These are phyloP conservation scores for Cylindroiulus punctatus DNA, from an alignment of 2,888 invertebrate genomes.

Conservation along the genomic window DNA sequence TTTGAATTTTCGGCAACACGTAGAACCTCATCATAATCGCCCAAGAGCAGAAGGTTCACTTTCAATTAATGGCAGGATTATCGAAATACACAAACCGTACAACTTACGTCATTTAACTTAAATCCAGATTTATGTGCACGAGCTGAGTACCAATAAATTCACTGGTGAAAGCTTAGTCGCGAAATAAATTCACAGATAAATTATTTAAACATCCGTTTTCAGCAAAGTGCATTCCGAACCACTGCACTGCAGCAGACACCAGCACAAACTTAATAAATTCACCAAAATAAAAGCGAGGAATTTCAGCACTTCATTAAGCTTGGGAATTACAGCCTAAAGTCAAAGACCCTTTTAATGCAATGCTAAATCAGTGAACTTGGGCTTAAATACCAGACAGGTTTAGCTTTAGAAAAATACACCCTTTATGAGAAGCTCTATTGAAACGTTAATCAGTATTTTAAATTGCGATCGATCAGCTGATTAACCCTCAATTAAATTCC, in stretches of 20 bases:
- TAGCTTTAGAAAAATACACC: not conserved
- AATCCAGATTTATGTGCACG: not conserved
- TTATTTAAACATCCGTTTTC: not conserved
- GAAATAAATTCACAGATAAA: not conserved
- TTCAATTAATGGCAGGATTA: slow-evolving; percentile 30
- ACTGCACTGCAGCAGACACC: not conserved
- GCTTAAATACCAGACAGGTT: not conserved
- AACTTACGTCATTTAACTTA: not conserved
- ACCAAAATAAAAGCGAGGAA: not conserved
- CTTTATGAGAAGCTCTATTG: not conserved
- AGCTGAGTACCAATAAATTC: not conserved
- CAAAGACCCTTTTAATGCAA: not conserved
- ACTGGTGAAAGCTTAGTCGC: not conserved
- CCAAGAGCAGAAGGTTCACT: not conserved
- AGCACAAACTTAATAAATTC: not conserved
- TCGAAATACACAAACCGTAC: slow-evolving; percentile 1
- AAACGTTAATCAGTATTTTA: not conserved
- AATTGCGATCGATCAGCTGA: not conserved
- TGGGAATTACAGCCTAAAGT: not conserved
- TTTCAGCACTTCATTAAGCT: not conserved
- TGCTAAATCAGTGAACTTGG: not conserved
- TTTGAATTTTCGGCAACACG: too few relatives aligned
- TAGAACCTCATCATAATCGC: too few relatives aligned
- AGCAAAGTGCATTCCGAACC: not conserved
- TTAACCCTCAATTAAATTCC: too few relatives aligned